Conservation (phyloP, 1,140 invertebrate species). For the Bactericera cockerelli region DNA sequence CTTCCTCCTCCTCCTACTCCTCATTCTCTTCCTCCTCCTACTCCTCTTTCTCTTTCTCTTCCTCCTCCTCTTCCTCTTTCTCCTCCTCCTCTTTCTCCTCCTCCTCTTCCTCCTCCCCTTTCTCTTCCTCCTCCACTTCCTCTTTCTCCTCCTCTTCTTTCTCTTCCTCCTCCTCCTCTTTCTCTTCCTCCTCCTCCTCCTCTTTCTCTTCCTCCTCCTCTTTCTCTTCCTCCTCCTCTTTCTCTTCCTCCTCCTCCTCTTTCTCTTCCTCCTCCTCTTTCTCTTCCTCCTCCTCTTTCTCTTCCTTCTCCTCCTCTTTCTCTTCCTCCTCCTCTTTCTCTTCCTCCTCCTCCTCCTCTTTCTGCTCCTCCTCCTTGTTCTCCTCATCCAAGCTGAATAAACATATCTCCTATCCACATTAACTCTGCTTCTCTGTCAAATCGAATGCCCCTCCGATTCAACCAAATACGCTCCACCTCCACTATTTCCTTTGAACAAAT, state of each 20-base stretch:
- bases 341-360: constrained; percentile 3
- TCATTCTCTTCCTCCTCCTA: too few relatives aligned
- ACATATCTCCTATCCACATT: too few relatives aligned
- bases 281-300: background rate
- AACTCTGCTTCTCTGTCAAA: too few relatives aligned
- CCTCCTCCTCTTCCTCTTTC: background rate
- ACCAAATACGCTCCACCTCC: too few relatives aligned
- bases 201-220: too few relatives aligned
- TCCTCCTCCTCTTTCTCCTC: background rate
- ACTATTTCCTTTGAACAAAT: too few relatives aligned
- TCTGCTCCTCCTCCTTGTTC: too few relatives aligned
- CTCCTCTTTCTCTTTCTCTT: too few relatives aligned
- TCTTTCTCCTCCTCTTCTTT: background rate
- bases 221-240: background rate
- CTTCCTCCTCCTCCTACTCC: too few relatives aligned
- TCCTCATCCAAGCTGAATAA: too few relatives aligned
- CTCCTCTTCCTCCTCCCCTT: background rate
- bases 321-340: background rate
- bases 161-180: background rate
- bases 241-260: background rate
- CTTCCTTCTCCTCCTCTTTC: background rate
- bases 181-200: background rate
- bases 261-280: background rate
- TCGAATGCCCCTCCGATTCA: too few relatives aligned
- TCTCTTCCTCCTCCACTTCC: too few relatives aligned